phyloP scores from a whole-genome alignment of 2,888 invertebrate genomes.

The Neoitamus cyanurus region DNA sequence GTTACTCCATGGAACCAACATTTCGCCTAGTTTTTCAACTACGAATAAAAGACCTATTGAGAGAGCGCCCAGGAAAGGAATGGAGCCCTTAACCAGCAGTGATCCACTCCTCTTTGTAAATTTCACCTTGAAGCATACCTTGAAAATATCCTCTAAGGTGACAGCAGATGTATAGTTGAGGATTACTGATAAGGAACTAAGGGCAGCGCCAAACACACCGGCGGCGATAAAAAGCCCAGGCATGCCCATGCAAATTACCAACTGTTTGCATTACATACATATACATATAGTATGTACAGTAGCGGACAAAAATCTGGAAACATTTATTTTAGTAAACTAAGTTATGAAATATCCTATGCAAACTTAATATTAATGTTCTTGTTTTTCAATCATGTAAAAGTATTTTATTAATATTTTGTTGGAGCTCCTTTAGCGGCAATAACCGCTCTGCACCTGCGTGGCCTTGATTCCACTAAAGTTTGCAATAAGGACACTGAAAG shows the following conservation, averaged over 20 bases:
- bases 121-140: conserved; percentile 74
- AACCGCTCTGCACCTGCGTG: no score
- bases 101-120: conserved; percentile 73
- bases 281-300: no score
- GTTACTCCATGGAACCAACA: conserved; percentile 84
- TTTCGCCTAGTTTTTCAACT: conserved; percentile 82
- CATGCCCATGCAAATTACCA: conserved; percentile 77
- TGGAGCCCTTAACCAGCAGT: conserved; percentile 73
- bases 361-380: no score
- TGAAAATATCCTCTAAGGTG: conserved; percentile 83
- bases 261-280: conserved; percentile 85
- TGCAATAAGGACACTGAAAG: no score
- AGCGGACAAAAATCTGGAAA: no score
- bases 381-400: no score
- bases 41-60: conserved; percentile 76
- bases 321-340: no score
- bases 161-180: conserved; percentile 89
- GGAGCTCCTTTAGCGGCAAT: no score
- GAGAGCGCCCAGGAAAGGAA: conserved; percentile 73
- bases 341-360: no score
- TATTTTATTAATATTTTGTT: no score
- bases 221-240: conserved; percentile 90
- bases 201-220: conserved; percentile 89
- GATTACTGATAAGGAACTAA: conserved; percentile 90
- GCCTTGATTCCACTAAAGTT: no score